Evolutionary conservation across 2,797 vertebrate genomes (phyloP).

Genomic region (Anisognathus igniventris): DNA sequence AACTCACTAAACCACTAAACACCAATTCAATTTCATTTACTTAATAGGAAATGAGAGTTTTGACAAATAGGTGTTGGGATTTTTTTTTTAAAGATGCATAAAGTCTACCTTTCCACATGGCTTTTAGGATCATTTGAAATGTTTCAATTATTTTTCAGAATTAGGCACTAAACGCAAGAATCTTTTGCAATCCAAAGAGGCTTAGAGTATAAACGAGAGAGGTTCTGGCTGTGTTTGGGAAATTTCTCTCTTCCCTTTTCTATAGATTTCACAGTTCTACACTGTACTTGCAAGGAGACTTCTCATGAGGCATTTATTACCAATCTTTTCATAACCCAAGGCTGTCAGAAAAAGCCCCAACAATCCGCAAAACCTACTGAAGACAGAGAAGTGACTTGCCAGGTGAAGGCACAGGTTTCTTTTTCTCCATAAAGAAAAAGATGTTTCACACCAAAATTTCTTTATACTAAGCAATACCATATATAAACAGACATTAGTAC

Average conservation of each 20-base stretch:
- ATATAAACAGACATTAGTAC: slow-evolving; percentile 21
- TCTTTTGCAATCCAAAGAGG: background rate
- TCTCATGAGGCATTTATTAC: background rate
- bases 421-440: slow-evolving; percentile 23
- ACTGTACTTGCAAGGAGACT: background rate
- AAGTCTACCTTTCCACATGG: background rate
- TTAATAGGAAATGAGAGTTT: slow-evolving; percentile 68
- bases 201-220: background rate
- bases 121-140: background rate
- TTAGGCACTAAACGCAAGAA: background rate
- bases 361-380: background rate
- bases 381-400: slow-evolving; percentile 21
- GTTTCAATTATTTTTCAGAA: background rate
- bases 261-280: background rate
- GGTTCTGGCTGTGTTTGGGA: slow-evolving; percentile 4
- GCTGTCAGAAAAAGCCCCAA: background rate
- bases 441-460: slow-evolving; percentile 30
- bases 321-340: slow-evolving; percentile 36
- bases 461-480: slow-evolving; percentile 34
- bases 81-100: background rate
- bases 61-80: slow-evolving; percentile 21
- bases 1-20: slow-evolving; percentile 35
- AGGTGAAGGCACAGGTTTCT: background rate
- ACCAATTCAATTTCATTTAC: slow-evolving; percentile 51
- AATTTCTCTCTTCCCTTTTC: slow-evolving; percentile 3